These are phyloP conservation scores for Sebastes trivittatus DNA, from an alignment of 2,797 vertebrate species.

Conservation along the genomic window DNA sequence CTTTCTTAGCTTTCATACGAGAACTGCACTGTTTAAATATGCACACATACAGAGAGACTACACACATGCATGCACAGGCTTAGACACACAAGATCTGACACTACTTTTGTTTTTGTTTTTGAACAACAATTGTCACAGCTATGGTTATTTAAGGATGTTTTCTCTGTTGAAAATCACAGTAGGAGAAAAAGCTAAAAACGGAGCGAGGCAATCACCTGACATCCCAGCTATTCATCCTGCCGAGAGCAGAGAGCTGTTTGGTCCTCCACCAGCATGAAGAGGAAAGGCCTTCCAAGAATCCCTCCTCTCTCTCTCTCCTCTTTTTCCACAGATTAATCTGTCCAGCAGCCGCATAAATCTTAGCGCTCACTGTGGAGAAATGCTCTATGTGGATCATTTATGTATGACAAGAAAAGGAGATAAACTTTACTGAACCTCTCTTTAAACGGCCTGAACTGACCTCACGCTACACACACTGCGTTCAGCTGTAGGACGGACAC, in stretches of 20 bases:
- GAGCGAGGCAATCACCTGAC: slow-evolving; percentile 56
- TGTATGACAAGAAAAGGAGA: slow-evolving; percentile 50
- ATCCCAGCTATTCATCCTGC: slow-evolving; percentile 57
- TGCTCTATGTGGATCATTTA: slow-evolving; percentile 60
- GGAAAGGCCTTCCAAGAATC: slow-evolving; percentile 70
- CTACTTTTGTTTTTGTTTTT: slow-evolving; percentile 29
- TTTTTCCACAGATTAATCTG: slow-evolving; percentile 70
- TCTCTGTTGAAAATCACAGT: slow-evolving; percentile 41
- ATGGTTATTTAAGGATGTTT: slow-evolving; percentile 52
- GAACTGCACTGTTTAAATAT: background rate
- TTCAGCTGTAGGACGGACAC: background rate
- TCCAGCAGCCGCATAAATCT: slow-evolving; percentile 68
- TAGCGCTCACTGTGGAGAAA: slow-evolving; percentile 55
- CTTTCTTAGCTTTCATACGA: background rate
- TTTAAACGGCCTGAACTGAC: slow-evolving; percentile 18
- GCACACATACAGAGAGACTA: background rate
- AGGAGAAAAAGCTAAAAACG: slow-evolving; percentile 36
- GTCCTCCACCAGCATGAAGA: slow-evolving; percentile 52
- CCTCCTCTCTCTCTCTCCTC: slow-evolving; percentile 42
- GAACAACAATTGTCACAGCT: slow-evolving; percentile 43
- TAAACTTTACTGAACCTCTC: slow-evolving; percentile 52
- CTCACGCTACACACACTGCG: background rate
- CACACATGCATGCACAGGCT: background rate
- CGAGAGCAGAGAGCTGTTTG: slow-evolving; percentile 46
- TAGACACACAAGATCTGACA: slow-evolving; percentile 1